Percentiles rank a stretch among this genome's conserved stretches.
Evolutionary conservation across 2,113 vertebrate species (phyloP).

Genomic region (Pelmatolapia mariae): DNA sequence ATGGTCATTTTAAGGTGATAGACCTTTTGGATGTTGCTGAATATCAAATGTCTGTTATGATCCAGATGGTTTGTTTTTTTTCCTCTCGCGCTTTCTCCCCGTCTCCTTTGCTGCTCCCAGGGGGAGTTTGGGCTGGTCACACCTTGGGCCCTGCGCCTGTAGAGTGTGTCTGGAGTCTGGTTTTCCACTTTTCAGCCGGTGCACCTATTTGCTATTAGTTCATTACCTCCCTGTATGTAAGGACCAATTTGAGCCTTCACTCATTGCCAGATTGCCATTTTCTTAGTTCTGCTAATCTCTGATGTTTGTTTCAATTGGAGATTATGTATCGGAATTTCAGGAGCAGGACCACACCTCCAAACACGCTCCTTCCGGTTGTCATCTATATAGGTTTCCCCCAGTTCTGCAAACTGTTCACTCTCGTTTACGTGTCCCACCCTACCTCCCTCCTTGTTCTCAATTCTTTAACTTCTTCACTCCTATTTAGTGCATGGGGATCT

Average conservation of each 20-base stretch:
- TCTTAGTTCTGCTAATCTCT: neutral
- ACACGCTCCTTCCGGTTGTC: no score
- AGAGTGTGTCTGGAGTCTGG: neutral
- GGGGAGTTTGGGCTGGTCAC: neutral
- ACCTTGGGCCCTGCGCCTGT: neutral
- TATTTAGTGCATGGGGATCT: no score
- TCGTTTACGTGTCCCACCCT: no score
- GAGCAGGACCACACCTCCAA: no score
- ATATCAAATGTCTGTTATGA: neutral
- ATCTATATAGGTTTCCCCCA: no score
- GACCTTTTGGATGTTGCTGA: neutral
- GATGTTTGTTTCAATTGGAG: neutral
- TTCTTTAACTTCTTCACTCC: no score
- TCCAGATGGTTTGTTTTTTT: neutral
- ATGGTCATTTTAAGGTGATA: conserved; percentile 4
- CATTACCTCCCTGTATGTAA: neutral
- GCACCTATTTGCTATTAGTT: neutral
- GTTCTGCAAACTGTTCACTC: no score
- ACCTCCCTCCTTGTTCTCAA: no score
- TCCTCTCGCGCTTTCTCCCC: accelerated
- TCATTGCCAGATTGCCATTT: neutral
- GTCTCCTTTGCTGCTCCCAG: neutral
- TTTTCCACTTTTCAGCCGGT: neutral
- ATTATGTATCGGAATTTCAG: no score
- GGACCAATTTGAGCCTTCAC: neutral